phyloP scores from a whole-genome alignment of 2,888 invertebrate genomes.

The Acleris holmiana region DNA sequence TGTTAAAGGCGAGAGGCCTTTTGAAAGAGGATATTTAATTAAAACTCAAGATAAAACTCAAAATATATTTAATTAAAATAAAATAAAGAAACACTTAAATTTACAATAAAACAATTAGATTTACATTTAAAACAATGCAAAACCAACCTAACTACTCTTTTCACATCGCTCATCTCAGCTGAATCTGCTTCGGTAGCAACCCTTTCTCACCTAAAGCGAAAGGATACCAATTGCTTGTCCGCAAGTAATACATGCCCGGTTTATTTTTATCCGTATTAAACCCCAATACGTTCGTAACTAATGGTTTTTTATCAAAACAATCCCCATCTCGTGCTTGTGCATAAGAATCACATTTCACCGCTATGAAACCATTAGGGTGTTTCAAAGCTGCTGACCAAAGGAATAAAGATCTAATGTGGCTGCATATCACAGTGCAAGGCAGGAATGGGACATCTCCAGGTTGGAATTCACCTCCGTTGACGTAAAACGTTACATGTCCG shows the following conservation, averaged over 20 bases:
- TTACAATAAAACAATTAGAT: too few relatives aligned
- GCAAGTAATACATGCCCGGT: conserved; percentile 56
- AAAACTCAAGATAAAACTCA: too few relatives aligned
- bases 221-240: conserved; percentile 56
- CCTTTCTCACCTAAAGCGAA: conserved; percentile 66
- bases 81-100: too few relatives aligned
- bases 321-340: conserved; percentile 55
- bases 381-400: conserved; percentile 56
- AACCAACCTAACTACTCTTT: too few relatives aligned
- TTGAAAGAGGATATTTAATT: too few relatives aligned
- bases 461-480: conserved; percentile 58
- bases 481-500: conserved; percentile 48
- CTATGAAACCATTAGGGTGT: conserved; percentile 55
- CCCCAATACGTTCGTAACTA: conserved; percentile 54
- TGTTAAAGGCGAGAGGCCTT: too few relatives aligned
- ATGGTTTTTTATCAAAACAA: conserved; percentile 54
- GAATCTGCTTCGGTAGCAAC: conserved; percentile 38
- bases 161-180: too few relatives aligned
- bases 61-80: too few relatives aligned
- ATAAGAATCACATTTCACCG: conserved; percentile 52
- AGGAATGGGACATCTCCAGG: conserved; percentile 52
- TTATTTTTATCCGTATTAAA: conserved; percentile 48
- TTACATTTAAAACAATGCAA: too few relatives aligned
- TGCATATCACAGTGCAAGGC: conserved; percentile 55
- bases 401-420: conserved; percentile 52